Conservation (phyloP, 2,888 invertebrate species). For the Scaptomyza caliginosa region DNA sequence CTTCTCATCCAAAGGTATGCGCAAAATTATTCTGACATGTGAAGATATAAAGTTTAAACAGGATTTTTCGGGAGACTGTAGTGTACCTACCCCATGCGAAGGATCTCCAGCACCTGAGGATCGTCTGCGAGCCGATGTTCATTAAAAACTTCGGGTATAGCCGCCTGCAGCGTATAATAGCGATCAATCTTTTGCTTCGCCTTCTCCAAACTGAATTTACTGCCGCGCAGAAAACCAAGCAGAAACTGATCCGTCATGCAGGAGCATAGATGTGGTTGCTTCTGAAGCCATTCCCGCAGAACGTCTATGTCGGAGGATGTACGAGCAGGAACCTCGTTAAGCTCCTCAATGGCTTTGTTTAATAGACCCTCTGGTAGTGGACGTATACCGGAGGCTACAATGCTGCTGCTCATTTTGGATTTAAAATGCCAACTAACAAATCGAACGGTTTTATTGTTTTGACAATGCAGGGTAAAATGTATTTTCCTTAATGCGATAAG, state of each 20-base stretch:
- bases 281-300: conserved; percentile 85
- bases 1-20: conserved; percentile 79
- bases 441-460: background rate
- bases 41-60: background rate
- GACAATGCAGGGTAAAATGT: conserved; percentile 20
- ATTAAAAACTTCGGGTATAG: conserved; percentile 87
- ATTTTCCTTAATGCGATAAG: conserved; percentile 33
- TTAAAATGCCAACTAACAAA: conserved; percentile 28
- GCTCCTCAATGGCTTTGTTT: conserved; percentile 84
- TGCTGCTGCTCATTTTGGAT: conserved; percentile 21
- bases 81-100: conserved; percentile 72
- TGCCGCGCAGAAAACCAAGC: conserved; percentile 85
- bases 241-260: conserved; percentile 85
- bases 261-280: conserved; percentile 84
- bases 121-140: conserved; percentile 78
- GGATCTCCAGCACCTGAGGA: conserved; percentile 74
- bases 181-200: conserved; percentile 86
- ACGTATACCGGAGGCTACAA: conserved; percentile 14
- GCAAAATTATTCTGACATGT: conserved; percentile 61
- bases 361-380: conserved; percentile 56
- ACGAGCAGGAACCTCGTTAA: conserved; percentile 85
- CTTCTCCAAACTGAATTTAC: conserved; percentile 85
- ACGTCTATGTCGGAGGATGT: conserved; percentile 80
- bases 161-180: conserved; percentile 86
- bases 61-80: background rate